Percentiles rank a stretch among this genome's conserved stretches.
phyloP scores from a whole-genome alignment of 2,797 vertebrate species.

The Gallinago nigripennis region DNA sequence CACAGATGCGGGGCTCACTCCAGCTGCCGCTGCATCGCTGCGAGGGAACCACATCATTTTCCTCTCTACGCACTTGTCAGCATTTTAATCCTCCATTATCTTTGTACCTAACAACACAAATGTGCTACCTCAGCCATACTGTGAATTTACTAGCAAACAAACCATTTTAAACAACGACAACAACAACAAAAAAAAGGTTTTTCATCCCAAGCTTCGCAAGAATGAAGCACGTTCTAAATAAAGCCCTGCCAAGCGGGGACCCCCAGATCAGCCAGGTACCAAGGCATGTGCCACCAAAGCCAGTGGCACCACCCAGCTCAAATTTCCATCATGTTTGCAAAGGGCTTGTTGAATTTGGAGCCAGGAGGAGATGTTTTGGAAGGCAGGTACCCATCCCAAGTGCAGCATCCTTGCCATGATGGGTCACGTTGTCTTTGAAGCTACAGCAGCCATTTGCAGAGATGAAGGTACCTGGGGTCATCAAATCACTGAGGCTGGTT shows the following conservation, averaged over 20 bases:
- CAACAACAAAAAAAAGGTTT: background rate
- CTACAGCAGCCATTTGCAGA: background rate
- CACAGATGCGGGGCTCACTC: constrained; percentile 27
- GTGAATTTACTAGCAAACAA: constrained; percentile 55
- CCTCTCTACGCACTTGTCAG: constrained; percentile 75
- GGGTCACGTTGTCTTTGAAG: background rate
- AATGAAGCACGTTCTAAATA: background rate
- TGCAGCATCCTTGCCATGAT: background rate
- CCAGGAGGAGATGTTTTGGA: background rate
- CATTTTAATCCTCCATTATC: constrained; percentile 75
- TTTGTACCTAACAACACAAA: constrained; percentile 66
- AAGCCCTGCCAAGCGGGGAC: background rate
- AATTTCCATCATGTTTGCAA: background rate
- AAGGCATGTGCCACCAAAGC: accelerated
- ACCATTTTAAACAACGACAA: background rate
- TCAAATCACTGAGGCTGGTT: background rate
- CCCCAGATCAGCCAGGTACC: background rate
- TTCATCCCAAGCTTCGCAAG: background rate
- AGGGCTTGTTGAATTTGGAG: background rate
- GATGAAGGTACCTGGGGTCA: background rate
- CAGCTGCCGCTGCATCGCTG: constrained; percentile 42
- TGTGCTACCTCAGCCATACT: constrained; percentile 70
- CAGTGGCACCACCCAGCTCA: background rate
- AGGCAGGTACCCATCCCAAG: background rate
- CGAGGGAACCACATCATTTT: constrained; percentile 59